Base-by-base conservation (phyloP, 2,797 vertebrate species). In the Trematomus bernacchii region DNA sequence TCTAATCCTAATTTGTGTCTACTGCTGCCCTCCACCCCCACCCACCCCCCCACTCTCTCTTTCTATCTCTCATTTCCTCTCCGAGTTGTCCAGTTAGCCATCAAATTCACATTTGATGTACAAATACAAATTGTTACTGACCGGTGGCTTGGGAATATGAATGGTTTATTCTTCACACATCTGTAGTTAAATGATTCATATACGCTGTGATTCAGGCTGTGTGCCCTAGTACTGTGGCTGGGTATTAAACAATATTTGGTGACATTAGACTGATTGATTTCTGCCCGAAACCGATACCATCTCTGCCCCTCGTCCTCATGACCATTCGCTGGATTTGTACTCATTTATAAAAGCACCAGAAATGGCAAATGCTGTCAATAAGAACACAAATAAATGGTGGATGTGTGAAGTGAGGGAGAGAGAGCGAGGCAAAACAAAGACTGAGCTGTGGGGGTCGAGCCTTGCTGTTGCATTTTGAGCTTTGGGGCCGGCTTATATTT, bases 401-500 rank as follows among this genome's bases (percentile, higher is more conserved):
- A 61, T 71, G 61, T 77, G 66, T 72, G 8, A 21, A 54, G 61
- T 4, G 43, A 10, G 51, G 14, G 44, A 27, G 23, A 50, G 51
- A 13, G 73, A 61, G 44, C 47, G 21, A 37, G 33, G 33, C 8
- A n/a, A n/a, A 10, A 50, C 10, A 66, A 48, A 87, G 83, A 82
- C 54, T 80, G 61, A 61, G 80, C 71, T 85, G 77, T 86, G 86
- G 85, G 90, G 87, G 86, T 78, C 83, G 87, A 75, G 76, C 58
- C 43, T 23, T 65, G 75, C 68, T 79, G 79, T 70, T 87, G 63
- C 76, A 51, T 64, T 80, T 67, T 83, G 86, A 87, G 90, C 89
- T 90, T 80, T 80, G 87, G 90, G 91, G 83, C 85, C 89, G 91
- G 88, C 92, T 91, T 83, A 90, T 84, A 92, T 93, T 94, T 93